Conservation (phyloP, 2,113 vertebrate genomes). For the Struthio camelus region DNA sequence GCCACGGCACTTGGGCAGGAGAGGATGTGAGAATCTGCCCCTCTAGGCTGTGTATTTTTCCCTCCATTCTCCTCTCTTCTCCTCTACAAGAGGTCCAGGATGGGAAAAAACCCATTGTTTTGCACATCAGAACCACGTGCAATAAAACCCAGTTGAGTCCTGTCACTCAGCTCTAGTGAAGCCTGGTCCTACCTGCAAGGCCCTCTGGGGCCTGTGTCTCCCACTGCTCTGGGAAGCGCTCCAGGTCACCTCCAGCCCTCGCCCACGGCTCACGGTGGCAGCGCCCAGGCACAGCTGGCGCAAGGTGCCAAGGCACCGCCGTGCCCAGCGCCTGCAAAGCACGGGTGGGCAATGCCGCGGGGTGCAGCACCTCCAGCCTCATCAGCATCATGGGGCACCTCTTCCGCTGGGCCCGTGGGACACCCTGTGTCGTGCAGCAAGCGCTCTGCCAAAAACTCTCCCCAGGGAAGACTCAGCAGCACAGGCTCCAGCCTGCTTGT, state of each 20-base stretch:
- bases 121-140: not conserved
- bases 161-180: not conserved
- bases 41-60: rapidly evolving
- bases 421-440: not conserved
- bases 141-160: not conserved
- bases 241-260: too few species aligned
- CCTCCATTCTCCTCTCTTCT: not conserved
- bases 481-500: not conserved
- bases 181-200: not conserved
- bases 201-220: not conserved
- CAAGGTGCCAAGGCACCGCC: too few species aligned
- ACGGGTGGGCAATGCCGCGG: not conserved
- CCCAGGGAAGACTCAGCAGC: not conserved
- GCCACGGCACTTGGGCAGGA: not conserved
- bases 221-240: not conserved
- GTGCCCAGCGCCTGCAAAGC: too few species aligned
- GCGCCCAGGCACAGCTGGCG: too few species aligned
- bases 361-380: not conserved
- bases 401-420: too few species aligned
- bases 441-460: not conserved
- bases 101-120: not conserved
- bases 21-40: not conserved
- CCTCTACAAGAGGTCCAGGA: not conserved
- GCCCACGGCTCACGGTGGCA: too few species aligned
- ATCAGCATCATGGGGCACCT: too few species aligned